Conservation (phyloP, 2,797 vertebrate genomes). For the Toxotes lorentzi region DNA sequence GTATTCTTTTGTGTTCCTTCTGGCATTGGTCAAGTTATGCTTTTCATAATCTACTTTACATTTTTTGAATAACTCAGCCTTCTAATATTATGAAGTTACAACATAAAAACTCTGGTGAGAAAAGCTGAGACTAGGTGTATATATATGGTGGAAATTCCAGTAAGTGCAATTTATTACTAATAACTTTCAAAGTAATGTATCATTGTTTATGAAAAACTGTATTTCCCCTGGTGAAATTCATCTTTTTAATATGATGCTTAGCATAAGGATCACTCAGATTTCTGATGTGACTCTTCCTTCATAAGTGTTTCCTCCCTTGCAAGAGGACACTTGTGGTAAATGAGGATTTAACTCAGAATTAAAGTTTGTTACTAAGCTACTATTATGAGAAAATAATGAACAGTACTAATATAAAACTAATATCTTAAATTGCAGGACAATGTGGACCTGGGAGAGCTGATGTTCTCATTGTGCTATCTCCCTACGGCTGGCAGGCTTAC, state of each 20-base stretch:
- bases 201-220: too few species aligned
- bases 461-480: slow-evolving; percentile 99
- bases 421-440: slow-evolving; percentile 87
- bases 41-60: background rate
- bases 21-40: background rate
- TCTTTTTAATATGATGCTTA: background rate
- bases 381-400: background rate
- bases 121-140: background rate
- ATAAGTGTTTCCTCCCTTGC: background rate
- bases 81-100: background rate
- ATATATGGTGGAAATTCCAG: background rate
- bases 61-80: background rate
- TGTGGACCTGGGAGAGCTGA: slow-evolving; percentile 97
- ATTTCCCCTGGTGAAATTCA: background rate
- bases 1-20: background rate
- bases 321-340: background rate
- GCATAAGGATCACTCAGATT: background rate
- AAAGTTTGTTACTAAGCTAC: background rate
- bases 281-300: background rate
- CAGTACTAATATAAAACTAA: background rate
- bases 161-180: slow-evolving; percentile 6
- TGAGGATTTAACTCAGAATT: background rate
- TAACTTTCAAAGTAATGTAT: background rate
- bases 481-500: slow-evolving; percentile 97
- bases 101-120: background rate